phyloP scores from a whole-genome alignment of 2,797 vertebrate genomes.

The Paguma larvata region DNA sequence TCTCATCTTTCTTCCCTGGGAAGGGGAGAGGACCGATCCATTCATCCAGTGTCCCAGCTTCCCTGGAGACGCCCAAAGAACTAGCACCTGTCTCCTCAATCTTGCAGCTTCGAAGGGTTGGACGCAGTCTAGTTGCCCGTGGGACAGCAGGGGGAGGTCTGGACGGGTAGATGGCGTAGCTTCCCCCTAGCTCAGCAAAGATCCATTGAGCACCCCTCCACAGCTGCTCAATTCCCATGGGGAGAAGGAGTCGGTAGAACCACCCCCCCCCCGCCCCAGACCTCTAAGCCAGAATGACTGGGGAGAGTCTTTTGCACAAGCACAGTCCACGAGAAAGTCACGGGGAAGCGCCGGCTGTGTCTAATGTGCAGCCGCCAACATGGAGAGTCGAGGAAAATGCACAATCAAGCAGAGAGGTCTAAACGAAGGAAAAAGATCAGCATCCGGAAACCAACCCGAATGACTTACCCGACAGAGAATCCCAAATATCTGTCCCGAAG shows the following conservation, averaged over 20 bases:
- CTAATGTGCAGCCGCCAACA: neutral
- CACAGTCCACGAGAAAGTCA: neutral
- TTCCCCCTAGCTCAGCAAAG: neutral
- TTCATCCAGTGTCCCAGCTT: neutral
- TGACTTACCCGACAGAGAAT: neutral
- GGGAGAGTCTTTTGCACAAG: neutral
- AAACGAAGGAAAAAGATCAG: neutral
- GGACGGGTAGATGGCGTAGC: neutral
- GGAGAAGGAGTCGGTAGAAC: neutral
- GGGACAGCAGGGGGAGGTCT: neutral
- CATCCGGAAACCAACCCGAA: neutral
- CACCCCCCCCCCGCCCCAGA: too few relatives aligned
- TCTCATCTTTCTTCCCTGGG: neutral
- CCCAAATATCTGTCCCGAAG: neutral
- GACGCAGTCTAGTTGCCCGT: neutral
- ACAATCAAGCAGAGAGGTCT: neutral
- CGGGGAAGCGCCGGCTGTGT: neutral
- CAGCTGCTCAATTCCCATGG: neutral
- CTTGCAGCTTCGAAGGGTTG: neutral
- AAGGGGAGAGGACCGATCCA: neutral
- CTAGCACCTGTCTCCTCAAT: neutral
- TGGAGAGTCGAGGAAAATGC: neutral
- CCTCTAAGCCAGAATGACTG: neutral
- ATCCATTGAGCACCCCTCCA: neutral
- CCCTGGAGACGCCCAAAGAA: neutral